These are phyloP conservation scores for Orthonychiurus folsomi DNA, from an alignment of 2,888 invertebrate genomes.

Conservation along the genomic window DNA sequence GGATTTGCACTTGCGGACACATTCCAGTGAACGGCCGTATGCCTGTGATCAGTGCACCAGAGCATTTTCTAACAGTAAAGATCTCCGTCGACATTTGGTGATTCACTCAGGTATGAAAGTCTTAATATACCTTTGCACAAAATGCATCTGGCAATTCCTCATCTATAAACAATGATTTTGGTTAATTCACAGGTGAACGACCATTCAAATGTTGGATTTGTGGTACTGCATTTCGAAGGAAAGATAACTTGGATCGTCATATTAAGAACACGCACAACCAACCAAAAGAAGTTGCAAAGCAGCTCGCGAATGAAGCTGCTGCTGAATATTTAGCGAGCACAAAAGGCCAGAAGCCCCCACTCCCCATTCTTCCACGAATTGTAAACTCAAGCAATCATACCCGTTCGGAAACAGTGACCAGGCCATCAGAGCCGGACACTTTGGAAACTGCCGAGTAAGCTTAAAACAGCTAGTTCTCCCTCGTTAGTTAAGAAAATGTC, in stretches of 20 bases:
- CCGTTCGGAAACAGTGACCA: background rate
- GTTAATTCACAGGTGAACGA: constrained; percentile 18
- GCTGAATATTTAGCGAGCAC: constrained; percentile 31
- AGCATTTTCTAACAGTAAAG: constrained; percentile 58
- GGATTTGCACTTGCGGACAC: constrained; percentile 51
- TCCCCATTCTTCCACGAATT: too few relatives aligned
- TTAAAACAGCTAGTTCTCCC: too few relatives aligned
- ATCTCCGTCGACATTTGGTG: constrained; percentile 59
- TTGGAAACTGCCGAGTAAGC: too few relatives aligned
- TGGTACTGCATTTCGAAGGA: constrained; percentile 24
- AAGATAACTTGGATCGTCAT: constrained; percentile 32
- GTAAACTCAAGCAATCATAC: too few relatives aligned
- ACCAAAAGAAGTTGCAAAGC: constrained; percentile 38
- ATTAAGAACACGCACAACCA: constrained; percentile 40
- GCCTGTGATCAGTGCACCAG: constrained; percentile 59
- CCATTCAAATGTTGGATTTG: constrained; percentile 29
- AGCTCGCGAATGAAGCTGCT: constrained; percentile 39
- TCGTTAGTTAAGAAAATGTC: too few relatives aligned
- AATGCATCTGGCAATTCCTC: background rate
- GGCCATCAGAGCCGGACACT: too few relatives aligned
- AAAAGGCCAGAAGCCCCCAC: too few relatives aligned
- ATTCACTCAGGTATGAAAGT: constrained; percentile 55
- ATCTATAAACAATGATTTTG: constrained; percentile 1
- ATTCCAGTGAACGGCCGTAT: constrained; percentile 50
- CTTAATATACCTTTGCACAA: background rate